Conservation (phyloP, 2,113 vertebrate genomes). For the Ramphastos sulfuratus region DNA sequence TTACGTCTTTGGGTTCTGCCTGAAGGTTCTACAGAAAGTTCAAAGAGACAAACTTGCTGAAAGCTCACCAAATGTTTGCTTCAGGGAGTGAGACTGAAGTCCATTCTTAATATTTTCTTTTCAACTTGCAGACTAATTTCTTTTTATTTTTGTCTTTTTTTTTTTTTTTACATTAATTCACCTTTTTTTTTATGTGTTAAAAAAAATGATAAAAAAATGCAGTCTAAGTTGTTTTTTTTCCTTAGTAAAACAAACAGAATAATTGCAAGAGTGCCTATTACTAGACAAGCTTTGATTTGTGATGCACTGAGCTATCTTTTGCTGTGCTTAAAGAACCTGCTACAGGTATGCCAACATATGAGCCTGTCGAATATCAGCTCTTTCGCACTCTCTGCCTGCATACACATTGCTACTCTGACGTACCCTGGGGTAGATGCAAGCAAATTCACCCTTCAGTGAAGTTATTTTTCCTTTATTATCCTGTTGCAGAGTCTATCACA, state of each 20-base stretch:
- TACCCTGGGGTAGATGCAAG: slow-evolving; percentile 9
- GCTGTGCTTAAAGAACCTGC: neutral
- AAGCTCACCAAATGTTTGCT: neutral
- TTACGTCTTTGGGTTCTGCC: neutral
- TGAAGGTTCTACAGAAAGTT: slow-evolving; percentile 7
- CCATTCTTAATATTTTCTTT: neutral
- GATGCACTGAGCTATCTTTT: neutral
- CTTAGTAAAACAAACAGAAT: neutral
- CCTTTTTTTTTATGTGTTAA: neutral
- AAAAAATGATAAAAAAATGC: neutral
- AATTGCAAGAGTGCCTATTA: neutral
- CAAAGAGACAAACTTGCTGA: slow-evolving; percentile 4
- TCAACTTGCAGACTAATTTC: neutral
- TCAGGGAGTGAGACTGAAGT: neutral
- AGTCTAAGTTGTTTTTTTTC: neutral
- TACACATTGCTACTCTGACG: rapidly evolving
- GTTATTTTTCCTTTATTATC: slow-evolving; percentile 54
- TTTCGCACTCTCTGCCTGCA: neutral
- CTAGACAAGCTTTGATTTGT: neutral
- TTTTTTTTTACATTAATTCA: neutral
- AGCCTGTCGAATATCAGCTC: neutral
- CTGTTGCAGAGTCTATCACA: slow-evolving; percentile 39
- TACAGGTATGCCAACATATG: neutral
- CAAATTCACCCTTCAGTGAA: slow-evolving; percentile 36
- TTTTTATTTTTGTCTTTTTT: neutral